Percentiles rank a stretch among this genome's conserved stretches.
These are phyloP conservation scores for Vidua chalybeata DNA, from an alignment of 2,113 vertebrate species.

Conservation along the genomic window DNA sequence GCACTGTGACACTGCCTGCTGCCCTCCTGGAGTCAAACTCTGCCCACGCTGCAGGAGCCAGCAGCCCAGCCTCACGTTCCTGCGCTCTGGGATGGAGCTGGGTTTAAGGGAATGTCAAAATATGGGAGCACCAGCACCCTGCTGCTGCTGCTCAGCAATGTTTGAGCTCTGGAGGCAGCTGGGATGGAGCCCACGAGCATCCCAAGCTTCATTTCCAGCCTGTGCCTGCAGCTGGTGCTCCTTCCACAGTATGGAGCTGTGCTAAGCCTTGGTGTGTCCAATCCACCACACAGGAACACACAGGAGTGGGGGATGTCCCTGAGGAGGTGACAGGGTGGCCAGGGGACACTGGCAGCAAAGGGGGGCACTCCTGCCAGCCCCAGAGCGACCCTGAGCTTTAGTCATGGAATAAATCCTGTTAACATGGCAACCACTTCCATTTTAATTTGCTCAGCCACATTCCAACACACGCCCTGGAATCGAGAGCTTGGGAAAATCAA, in stretches of 20 bases:
- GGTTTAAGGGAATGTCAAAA: not conserved
- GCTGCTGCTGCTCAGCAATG: fast-evolving
- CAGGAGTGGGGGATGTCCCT: not conserved
- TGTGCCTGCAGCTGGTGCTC: not conserved
- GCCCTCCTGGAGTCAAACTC: not conserved
- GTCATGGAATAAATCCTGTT: not conserved
- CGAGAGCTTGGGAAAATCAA: not conserved
- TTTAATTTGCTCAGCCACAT: not conserved
- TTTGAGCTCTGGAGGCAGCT: not conserved
- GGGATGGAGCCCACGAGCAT: fast-evolving
- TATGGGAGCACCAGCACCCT: fast-evolving
- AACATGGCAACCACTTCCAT: not conserved
- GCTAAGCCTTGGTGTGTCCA: not conserved
- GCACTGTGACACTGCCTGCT: fast-evolving
- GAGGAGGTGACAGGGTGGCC: not conserved
- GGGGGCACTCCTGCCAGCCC: not conserved
- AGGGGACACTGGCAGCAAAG: fast-evolving
- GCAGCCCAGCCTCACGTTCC: fast-evolving
- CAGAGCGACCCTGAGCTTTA: not conserved
- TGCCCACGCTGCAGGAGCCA: not conserved
- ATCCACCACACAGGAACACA: fast-evolving
- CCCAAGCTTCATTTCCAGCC: not conserved
- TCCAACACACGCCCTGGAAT: fast-evolving
- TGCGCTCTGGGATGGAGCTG: fast-evolving
- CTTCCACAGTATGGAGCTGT: fast-evolving